Evolutionary conservation across 2,888 invertebrate genomes (phyloP), one percentile per base, ranked within the genome.

Genomic region (Mamestra brassicae): DNA sequence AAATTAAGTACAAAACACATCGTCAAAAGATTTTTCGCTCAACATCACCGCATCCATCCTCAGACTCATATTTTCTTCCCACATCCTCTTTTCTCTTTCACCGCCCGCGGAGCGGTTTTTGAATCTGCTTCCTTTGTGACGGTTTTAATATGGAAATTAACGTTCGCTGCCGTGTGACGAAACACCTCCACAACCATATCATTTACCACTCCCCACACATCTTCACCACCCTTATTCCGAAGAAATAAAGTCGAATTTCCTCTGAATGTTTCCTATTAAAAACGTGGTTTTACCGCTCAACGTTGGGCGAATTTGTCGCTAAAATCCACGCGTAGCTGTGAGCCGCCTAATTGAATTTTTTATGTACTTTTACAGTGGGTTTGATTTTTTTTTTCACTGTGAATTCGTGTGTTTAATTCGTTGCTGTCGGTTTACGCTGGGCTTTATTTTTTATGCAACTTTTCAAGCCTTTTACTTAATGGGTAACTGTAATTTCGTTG

Each of bases 141-240:
- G 95, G 94, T 96, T 96, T 96, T 96, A 96, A 96, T 96, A 96
- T 96, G 96, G 96, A 96, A 96, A 96, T 96, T 96, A 96, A 95
- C 95, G 94, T 93, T 95, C 92, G 91, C 92, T 90, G 92, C 94
- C 94, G 95, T 93, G 94, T 93, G 94, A 90, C 93, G 91, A 89
- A 92, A 91, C 93, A 94, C 93, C 92, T 94, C 90, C 83, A 88
- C 94, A 91, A 92, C 87, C 88, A 89, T 91, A 92, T 91, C 89
- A 91, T 91, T 92, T 90, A 88, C 88, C 89, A 83, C 82, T 85
- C 81, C 75, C 80, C 76, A 81, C 85, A 78, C 83, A 84, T 85
- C 82, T 81, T 79, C 10, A 68, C 47, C 64, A 71, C 77, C 83
- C 87, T 88, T 87, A 89, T 85, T 72, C 11, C 78, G 67, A 68